Percentiles rank a stretch among this genome's conserved stretches.
These are phyloP conservation scores for Galagoides demidoff DNA, from an alignment of 2,797 vertebrate species.

Conservation along the genomic window DNA sequence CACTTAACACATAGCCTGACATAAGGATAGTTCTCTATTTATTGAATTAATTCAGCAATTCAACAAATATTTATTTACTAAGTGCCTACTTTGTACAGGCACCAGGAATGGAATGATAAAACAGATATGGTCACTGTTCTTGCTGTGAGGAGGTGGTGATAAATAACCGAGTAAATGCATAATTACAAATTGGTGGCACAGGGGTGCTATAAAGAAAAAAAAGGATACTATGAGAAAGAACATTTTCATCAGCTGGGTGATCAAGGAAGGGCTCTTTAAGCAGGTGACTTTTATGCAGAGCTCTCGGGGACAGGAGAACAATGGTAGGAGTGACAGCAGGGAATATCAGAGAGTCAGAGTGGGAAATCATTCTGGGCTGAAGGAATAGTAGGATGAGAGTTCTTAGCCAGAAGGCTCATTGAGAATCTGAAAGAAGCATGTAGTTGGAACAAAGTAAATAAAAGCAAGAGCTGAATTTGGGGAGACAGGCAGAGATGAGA, in stretches of 20 bases:
- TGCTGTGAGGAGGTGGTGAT: neutral
- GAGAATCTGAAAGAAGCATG: neutral
- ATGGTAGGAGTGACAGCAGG: neutral
- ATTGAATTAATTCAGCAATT: conserved; percentile 46
- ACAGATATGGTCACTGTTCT: neutral
- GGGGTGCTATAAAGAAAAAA: neutral
- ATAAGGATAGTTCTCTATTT: conserved; percentile 1
- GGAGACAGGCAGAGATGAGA: neutral
- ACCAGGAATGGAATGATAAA: neutral
- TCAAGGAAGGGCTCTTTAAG: neutral
- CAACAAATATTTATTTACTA: conserved; percentile 59
- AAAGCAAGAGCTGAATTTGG: neutral
- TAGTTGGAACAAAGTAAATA: conserved; percentile 7
- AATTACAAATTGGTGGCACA: neutral
- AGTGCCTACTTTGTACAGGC: conserved; percentile 19
- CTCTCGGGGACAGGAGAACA: neutral
- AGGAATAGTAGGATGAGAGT: neutral
- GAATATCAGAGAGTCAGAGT: neutral
- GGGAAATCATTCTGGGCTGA: neutral
- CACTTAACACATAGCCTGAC: conserved; percentile 11
- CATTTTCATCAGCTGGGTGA: neutral
- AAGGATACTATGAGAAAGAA: conserved; percentile 11
- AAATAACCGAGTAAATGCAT: conserved; percentile 1
- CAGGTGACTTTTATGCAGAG: neutral
- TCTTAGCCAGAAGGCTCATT: neutral